phyloP scores from a whole-genome alignment of 2,797 vertebrate genomes.

The Macropus fuliginosus region DNA sequence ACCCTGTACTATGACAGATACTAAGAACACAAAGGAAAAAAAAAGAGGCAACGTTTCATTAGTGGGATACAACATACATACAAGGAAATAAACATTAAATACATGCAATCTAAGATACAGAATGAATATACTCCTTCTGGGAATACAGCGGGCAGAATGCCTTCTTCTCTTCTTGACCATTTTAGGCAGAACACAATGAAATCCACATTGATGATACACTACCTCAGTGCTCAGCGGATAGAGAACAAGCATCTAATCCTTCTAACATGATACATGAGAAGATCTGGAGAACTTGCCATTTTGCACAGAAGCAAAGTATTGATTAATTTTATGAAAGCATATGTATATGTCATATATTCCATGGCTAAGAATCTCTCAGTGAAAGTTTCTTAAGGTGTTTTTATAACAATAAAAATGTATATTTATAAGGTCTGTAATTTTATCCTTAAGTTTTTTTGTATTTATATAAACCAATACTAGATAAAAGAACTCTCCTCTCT shows the following conservation, averaged over 20 bases:
- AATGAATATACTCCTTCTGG: too few relatives aligned
- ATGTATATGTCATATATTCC: not conserved
- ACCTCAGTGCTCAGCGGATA: not conserved
- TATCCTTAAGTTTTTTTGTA: not conserved
- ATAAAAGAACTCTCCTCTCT: not conserved
- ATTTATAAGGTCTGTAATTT: slow-evolving; percentile 7
- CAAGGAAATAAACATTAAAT: not conserved
- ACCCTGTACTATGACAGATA: not conserved
- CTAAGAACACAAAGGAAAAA: not conserved
- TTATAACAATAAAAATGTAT: not conserved
- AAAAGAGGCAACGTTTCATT: not conserved
- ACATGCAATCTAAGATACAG: too few relatives aligned
- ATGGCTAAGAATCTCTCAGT: not conserved
- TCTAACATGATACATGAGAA: not conserved
- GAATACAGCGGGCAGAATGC: not conserved
- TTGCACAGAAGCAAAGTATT: not conserved
- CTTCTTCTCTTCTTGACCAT: not conserved
- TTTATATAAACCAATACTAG: slow-evolving; percentile 8
- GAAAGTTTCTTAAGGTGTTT: not conserved
- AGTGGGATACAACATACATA: not conserved
- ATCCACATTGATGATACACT: not conserved
- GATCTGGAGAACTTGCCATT: not conserved
- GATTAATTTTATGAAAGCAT: not conserved
- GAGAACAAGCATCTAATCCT: not conserved
- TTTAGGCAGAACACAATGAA: not conserved